A percentile compares a stretch with the other conserved stretches of the same genome.
phyloP scores from a whole-genome alignment of 2,888 invertebrate species.

The Andrena hattorfiana region DNA sequence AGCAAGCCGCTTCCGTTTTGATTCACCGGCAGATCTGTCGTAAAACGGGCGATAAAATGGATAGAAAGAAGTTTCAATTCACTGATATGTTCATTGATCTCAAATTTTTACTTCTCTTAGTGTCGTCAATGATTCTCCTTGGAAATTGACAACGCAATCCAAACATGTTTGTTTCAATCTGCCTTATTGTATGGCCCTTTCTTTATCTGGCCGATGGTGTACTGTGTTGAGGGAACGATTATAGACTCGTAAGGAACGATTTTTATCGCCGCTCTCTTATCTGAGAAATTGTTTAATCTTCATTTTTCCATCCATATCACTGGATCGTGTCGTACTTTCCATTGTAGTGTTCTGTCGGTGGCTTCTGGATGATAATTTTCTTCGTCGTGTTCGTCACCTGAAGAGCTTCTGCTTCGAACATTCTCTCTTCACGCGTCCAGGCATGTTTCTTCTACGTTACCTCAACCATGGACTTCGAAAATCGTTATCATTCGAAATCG shows the following conservation, averaged over 20 bases:
- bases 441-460: background rate
- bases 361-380: background rate
- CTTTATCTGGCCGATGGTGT: background rate
- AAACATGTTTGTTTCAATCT: conserved; percentile 5
- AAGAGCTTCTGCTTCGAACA: background rate
- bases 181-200: background rate
- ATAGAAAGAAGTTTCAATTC: background rate
- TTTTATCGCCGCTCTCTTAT: background rate
- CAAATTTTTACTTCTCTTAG: conserved; percentile 13
- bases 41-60: background rate
- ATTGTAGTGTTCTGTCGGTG: background rate
- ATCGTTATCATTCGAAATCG: no score
- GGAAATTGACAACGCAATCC: conserved; percentile 3
- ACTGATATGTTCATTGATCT: conserved; percentile 12
- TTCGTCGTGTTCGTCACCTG: background rate
- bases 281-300: background rate
- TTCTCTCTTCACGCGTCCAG: background rate
- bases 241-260: background rate
- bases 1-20: conserved; percentile 12
- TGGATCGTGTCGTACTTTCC: background rate
- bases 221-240: background rate
- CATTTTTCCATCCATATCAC: background rate
- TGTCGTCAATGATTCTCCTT: background rate
- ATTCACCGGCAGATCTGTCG: background rate
- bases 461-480: background rate